These are phyloP conservation scores for Cryptoblepharus egeriae DNA, from an alignment of 2,797 vertebrate species.

Conservation along the genomic window DNA sequence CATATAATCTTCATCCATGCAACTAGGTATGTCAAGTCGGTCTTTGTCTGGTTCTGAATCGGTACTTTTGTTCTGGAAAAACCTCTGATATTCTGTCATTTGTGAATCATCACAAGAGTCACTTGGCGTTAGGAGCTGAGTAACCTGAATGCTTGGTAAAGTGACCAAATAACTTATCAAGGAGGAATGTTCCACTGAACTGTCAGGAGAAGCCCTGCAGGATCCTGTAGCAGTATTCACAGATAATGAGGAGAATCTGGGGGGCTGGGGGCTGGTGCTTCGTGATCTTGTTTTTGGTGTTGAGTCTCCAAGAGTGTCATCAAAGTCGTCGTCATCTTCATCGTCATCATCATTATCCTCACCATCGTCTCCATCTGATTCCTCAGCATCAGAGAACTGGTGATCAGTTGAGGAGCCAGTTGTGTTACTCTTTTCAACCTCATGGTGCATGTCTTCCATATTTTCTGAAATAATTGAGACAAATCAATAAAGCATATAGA, in stretches of 20 bases:
- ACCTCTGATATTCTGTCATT: conserved; percentile 86
- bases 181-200: conserved; percentile 81
- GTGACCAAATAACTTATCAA: conserved; percentile 92
- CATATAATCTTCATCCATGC: conserved; percentile 88
- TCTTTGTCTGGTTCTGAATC: conserved; percentile 83
- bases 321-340: conserved; percentile 95
- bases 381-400: conserved; percentile 96
- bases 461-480: conserved; percentile 75
- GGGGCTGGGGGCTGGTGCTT: conserved; percentile 94
- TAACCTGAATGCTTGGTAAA: conserved; percentile 95
- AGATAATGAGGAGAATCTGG: conserved; percentile 84
- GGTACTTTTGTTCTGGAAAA: conserved; percentile 83
- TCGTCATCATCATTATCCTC: conserved; percentile 96
- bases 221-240: conserved; percentile 83
- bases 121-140: conserved; percentile 84
- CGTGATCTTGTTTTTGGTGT: conserved; percentile 95
- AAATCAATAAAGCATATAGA: conserved; percentile 27
- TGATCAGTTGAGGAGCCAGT: conserved; percentile 84
- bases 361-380: conserved; percentile 92
- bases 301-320: conserved; percentile 93
- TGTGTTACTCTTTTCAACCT: conserved; percentile 81
- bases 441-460: conserved; percentile 88
- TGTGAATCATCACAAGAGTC: conserved; percentile 81
- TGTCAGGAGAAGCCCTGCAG: conserved; percentile 79
- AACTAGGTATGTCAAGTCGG: conserved; percentile 85